A percentile compares a stretch with the other conserved stretches of the same genome.
Conservation (phyloP, 2,797 vertebrate species). For the Zenarchopterus dispar region DNA sequence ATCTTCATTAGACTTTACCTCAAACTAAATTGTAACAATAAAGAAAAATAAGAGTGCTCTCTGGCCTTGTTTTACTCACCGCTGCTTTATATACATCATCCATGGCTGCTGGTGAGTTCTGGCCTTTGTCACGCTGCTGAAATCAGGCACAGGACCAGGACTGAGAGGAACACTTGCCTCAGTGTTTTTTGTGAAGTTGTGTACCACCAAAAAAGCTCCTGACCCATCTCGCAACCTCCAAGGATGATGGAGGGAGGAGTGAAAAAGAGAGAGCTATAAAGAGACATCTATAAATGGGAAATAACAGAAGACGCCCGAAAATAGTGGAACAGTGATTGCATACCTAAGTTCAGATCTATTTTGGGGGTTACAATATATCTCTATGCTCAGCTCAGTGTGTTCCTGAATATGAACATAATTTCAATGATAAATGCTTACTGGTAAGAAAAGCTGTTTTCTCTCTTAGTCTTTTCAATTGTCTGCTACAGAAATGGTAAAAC, state of each 20-base stretch:
- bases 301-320: constrained; percentile 58
- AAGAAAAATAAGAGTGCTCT: neutral
- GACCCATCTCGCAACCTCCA: constrained; percentile 63
- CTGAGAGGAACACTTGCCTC: constrained; percentile 53
- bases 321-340: constrained; percentile 37
- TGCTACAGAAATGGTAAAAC: too few relatives aligned
- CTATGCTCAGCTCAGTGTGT: neutral
- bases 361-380: neutral
- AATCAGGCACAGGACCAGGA: constrained; percentile 61
- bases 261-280: constrained; percentile 40
- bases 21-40: neutral
- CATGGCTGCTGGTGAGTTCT: constrained; percentile 73
- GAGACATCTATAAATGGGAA: constrained; percentile 72
- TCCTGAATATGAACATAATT: constrained; percentile 4
- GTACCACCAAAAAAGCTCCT: constrained; percentile 65
- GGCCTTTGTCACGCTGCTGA: constrained; percentile 43
- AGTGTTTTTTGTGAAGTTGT: constrained; percentile 69
- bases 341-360: constrained; percentile 14
- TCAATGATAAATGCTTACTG: neutral
- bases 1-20: neutral
- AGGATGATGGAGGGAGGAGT: constrained; percentile 54
- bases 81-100: constrained; percentile 89
- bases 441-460: neutral
- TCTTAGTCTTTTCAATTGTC: too few relatives aligned
- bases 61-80: constrained; percentile 71